Base-by-base conservation (phyloP, 2,113 vertebrate genomes). In the Daphoenositta chrysoptera region DNA sequence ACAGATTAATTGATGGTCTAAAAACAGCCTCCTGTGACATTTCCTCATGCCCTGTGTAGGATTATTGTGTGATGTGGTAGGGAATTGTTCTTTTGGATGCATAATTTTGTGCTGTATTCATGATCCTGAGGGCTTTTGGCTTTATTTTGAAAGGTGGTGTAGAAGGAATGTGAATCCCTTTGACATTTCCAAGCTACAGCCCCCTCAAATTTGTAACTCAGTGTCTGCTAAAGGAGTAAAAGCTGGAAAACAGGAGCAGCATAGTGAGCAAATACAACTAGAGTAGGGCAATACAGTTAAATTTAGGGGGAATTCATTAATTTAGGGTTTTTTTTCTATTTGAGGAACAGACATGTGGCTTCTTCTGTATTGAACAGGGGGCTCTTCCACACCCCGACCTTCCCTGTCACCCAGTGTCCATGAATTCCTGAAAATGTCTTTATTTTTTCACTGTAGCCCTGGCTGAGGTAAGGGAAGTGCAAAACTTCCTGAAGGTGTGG, bases 331-430 rank as follows among this genome's bases (percentile, higher is more conserved):
- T 22, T 51, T 22, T 57, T 4, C 15, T 70, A 9, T 10, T 30
- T 65, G 13, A 2, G 14, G 27, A 60, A 6, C 16, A 47, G 22
- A 30, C 22, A 9, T 10, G 3, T 73, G 35, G 3, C 4, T 91
- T 69, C 45, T 70, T 78, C 40, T 19, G 27, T 33, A 1, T 30
- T 35, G 23, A 77, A 8, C 12, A 16, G 10, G 26, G 7, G 20
- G 6, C 10, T 71, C 4, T 76, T 83, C 21, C 40, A 17, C n/a
- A 56, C 33, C 23, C 14, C 1, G 7, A 12, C 24, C 21, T 89
- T 72, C 50, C 53, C 42, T 53, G 26, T 37, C 51, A 3, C 8
- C 2, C 1, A 20, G 2, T 0, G 2, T 42, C 64, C 48, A 1
- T n/a, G 15, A 37, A 5, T 61, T 71, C 26, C 61, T 79, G 50